Conservation (phyloP, 2,113 vertebrate genomes). For the Plotosus lineatus region DNA sequence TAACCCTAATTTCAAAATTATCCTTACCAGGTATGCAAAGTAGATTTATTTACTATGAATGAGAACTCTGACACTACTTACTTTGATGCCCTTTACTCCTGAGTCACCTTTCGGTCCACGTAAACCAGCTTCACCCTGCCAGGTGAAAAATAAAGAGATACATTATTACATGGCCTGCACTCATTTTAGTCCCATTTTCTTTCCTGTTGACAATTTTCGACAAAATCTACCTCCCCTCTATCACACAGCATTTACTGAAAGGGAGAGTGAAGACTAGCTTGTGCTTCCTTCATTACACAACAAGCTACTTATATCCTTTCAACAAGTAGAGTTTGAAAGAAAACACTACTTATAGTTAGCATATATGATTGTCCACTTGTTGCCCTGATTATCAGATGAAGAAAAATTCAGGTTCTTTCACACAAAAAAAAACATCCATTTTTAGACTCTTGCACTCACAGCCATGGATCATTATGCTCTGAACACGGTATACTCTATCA, state of each 20-base stretch:
- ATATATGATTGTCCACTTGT: neutral
- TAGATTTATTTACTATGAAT: neutral
- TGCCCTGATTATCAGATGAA: neutral
- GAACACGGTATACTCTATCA: neutral
- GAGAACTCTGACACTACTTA: constrained; percentile 44
- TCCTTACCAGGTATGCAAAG: neutral
- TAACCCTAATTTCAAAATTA: neutral
- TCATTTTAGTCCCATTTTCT: neutral
- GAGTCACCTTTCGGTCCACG: constrained; percentile 63
- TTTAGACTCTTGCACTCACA: neutral
- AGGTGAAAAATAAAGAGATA: neutral
- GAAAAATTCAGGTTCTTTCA: neutral
- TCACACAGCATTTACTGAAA: neutral
- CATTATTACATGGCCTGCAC: neutral
- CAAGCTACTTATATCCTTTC: neutral
- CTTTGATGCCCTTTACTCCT: constrained; percentile 63
- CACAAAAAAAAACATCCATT: neutral
- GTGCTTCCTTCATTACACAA: neutral
- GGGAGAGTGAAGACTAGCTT: neutral
- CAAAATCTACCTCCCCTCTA: neutral
- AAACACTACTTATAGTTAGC: too few species aligned
- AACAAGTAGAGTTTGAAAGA: neutral
- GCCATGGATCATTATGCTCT: neutral
- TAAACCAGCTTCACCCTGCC: constrained; percentile 67
- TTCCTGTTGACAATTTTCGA: neutral